Evolutionary conservation across 1,140 invertebrate species (phyloP), one percentile per base, ranked within the genome.

Genomic region (Orius insidiosus): DNA sequence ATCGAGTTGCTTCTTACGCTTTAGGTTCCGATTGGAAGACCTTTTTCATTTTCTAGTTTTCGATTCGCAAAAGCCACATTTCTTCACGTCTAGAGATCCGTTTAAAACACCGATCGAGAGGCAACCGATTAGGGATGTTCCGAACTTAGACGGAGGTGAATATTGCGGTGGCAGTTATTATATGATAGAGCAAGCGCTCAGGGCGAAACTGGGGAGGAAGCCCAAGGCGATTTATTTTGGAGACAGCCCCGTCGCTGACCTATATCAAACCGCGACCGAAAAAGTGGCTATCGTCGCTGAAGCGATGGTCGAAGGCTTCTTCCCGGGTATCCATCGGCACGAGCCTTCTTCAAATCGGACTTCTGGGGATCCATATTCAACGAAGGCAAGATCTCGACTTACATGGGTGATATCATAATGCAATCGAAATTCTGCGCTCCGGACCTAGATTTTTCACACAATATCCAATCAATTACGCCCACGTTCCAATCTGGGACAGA

Each of bases 21-120:
- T 58, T 85, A 32, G 80, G 80, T 4, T 43, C 66, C 37, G 64
- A 84, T 47, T 85, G 81, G 80, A 67, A 43, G 65, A 75, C 3
- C 66, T 76, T 36, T 87, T 86, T 58, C 80, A 85, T 59, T 66
- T 79, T 47, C 62, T 75, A 14, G 55, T 85, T 7, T 80, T 71
- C 54, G 76, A 68, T 63, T 78, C 80, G 1, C 76, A 69, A 53
- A 87, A 87, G 59, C 82, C 83, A 8, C 74, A 72, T 0, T 85
- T 85, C 59, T 85, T 86, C 51, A 71, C 24, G 24, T 24, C 24
- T 24, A 24, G 7, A 24, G 24, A 24, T 52, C 51, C 19, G 51
- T 55, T 36, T 49, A 55, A 2, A 44, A 66, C 1, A 50, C 52
- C 10, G 56, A 55, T 5, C 24, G 24, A 24, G 24, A 24, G 24